Base-by-base conservation (phyloP, 2,113 vertebrate species). In the Symphodus melops region DNA sequence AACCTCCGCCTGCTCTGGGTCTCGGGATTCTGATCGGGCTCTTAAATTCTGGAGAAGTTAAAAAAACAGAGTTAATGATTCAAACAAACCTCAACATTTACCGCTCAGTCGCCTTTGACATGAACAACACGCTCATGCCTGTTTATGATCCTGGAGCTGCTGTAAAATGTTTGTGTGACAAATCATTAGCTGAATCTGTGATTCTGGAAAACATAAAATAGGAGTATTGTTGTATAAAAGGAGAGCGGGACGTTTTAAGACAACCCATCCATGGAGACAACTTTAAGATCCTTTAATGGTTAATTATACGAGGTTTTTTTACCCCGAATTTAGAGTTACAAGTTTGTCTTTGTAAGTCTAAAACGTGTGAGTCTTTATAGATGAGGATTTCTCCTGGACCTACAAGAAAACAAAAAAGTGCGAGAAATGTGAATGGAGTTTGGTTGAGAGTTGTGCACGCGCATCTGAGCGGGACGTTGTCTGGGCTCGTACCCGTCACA, bases 21-120 rank as follows among this genome's bases (percentile, higher is more conserved):
- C 61, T 82, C 11, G 55, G 49, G 41, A 83, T 57, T 58, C 93
- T 81, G 63, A 89, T 94, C 0, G 93, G 94, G 1, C 88, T 93
- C 83, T 91, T 93, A 1, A 92, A 90, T 2, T 87, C 94, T 92
- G 73, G n/a, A 37, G 42, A 14, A 17, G 44, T 44, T 4, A 55
- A 12, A 46, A 3, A 14, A 23, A 10, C 20, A 23, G 51, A 19
- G 20, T 28, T 14, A 28, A 25, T 25, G 25, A 25, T 41, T 41
- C 3, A 41, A 1, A 41, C 7, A 39, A 10, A 41, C 8, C n/a
- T n/a, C n/a, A 9, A 41, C 11, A 9, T 41, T 41, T 41, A 41
- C 1, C 3, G 8, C 11, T 41, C 39, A 10, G 8, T 10, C 28
- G 1, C 28, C 28, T 33, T n/a, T n/a, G n/a, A n/a, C n/a, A n/a